Base-by-base conservation (phyloP, 2,113 vertebrate genomes). In the Cyphomyrus plagiostoma region DNA sequence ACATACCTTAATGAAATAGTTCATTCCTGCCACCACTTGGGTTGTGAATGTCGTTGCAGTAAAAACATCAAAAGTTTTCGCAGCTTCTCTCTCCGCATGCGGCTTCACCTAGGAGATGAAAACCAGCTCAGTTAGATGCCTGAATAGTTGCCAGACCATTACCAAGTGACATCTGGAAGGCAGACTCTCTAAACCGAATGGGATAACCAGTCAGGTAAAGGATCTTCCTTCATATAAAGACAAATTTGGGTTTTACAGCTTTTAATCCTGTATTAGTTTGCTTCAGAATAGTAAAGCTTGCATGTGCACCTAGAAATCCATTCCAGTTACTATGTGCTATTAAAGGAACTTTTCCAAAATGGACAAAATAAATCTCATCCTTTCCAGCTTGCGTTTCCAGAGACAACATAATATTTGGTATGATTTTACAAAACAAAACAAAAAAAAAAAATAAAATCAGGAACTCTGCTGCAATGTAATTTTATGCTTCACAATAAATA, bases 21-120 rank as follows among this genome's bases (percentile, higher is more conserved):
- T 97, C 0, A 0, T 93, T 11, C 98, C 97, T 0, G 94, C 90
- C 26, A 98, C 97, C 13, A 95, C 0, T 91, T 98, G 98, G 0
- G 15, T 89, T 89, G 0, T 95, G 91, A 90, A 98, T 0, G 0
- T 2, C 53, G 94, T 89, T 0, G 96, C 96, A 10, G 0, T 53
- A 42, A 97, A 98, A 0, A 19, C 46, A 0, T 0, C 0, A 30
- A 7, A 96, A 0, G 0, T 93, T 45, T 0, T 86, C 0, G 93
- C 91, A 30, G 45, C 83, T 23, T 13, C 92, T 0, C 87, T 88
- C 91, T 96, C 94, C 7, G 95, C 90, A 50, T 89, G 0, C 0
- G 42, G 0, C 77, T 95, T 96, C 1, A 96, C 1, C 95, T 96
- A 88, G 26, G 10, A 0, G 70, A 77, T 19, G 4, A 77, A 77